A percentile compares a stretch with the other conserved stretches of the same genome.
Conservation (phyloP, 2,888 invertebrate genomes). For the Plagodis dolabraria region DNA sequence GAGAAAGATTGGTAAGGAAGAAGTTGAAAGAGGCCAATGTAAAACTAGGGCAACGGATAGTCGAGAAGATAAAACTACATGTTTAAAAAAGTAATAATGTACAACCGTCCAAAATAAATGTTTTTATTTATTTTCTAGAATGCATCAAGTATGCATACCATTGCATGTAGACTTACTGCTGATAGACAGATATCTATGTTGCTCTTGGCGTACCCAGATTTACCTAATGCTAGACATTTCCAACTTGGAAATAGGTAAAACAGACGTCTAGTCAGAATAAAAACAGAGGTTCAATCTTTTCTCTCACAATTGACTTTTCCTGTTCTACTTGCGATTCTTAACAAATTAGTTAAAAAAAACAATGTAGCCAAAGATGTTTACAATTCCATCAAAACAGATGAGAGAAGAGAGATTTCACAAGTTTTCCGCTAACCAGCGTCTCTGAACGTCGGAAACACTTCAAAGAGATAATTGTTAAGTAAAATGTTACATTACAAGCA, state of each 20-base stretch:
- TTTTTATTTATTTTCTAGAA: too few relatives aligned
- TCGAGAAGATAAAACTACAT: too few relatives aligned
- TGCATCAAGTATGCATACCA: too few relatives aligned
- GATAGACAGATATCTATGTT: too few relatives aligned
- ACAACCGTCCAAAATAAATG: too few relatives aligned
- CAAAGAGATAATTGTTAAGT: slow-evolving; percentile 24
- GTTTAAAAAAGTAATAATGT: too few relatives aligned
- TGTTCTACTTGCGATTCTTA: slow-evolving; percentile 22
- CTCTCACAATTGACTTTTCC: slow-evolving; percentile 21
- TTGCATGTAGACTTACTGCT: too few relatives aligned
- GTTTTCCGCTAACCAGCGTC: slow-evolving; percentile 5
- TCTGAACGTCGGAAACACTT: slow-evolving; percentile 8
- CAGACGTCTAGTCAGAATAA: slow-evolving; percentile 20
- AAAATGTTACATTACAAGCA: slow-evolving; percentile 32
- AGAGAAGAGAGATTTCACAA: slow-evolving; percentile 19
- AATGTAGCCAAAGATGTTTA: slow-evolving; percentile 26
- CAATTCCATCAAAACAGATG: slow-evolving; percentile 19
- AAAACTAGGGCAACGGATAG: too few relatives aligned
- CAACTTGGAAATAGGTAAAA: slow-evolving; percentile 11
- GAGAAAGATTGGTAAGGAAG: too few relatives aligned
- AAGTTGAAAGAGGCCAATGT: too few relatives aligned
- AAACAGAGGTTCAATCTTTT: slow-evolving; percentile 18
- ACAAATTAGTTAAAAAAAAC: slow-evolving; percentile 34
- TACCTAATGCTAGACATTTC: slow-evolving; percentile 1
- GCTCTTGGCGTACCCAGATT: too few relatives aligned